Percentiles rank a stretch among this genome's conserved stretches.
Evolutionary conservation across 2,797 vertebrate genomes (phyloP).

Genomic region (Nannoperca australis): DNA sequence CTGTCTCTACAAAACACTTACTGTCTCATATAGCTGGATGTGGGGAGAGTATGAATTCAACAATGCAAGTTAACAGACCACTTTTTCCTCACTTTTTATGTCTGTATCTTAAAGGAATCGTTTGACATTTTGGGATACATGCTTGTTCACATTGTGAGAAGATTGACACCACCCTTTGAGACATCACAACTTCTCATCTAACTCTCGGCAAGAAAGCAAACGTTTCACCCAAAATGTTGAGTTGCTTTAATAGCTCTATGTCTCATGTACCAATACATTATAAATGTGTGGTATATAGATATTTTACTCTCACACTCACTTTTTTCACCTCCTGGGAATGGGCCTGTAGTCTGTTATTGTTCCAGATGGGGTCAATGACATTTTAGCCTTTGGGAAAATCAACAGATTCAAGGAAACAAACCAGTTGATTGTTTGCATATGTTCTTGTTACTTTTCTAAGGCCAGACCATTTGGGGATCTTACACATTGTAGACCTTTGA

Average conservation of each 20-base stretch:
- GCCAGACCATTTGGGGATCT: background rate
- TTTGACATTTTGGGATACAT: background rate
- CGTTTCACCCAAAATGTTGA: background rate
- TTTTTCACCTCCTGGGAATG: no score
- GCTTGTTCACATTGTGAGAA: background rate
- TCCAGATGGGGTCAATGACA: constrained; percentile 13
- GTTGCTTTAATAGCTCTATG: background rate
- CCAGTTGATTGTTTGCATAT: background rate
- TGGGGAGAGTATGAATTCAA: background rate
- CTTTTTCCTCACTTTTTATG: background rate
- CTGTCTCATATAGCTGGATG: constrained; percentile 46
- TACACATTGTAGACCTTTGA: background rate
- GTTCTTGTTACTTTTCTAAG: background rate
- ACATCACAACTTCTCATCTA: no score
- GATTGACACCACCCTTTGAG: background rate
- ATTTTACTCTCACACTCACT: no score
- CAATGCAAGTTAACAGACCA: constrained; percentile 12
- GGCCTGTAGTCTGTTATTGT: constrained; percentile 10
- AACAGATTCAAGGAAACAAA: constrained; percentile 9
- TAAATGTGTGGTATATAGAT: background rate
- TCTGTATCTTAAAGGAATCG: background rate
- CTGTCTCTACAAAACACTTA: constrained; percentile 29
- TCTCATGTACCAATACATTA: background rate
- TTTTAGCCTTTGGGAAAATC: background rate
- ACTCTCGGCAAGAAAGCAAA: background rate